Evolutionary conservation across 2,888 invertebrate genomes (phyloP).

Genomic region (Drymonia ruficornis): DNA sequence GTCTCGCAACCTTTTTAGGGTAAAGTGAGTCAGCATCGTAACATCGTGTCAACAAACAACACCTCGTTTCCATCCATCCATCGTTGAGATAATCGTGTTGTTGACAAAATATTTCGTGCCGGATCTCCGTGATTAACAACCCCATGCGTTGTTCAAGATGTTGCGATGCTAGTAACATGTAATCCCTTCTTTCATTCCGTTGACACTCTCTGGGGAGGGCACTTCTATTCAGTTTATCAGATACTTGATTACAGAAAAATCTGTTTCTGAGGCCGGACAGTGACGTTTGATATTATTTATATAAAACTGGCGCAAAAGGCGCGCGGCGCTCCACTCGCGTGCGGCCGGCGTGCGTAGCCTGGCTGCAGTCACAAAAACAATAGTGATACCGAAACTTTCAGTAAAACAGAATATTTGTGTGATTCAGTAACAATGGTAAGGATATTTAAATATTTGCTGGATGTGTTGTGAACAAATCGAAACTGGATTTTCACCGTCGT

Average conservation of each 20-base stretch:
- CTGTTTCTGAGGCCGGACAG: not conserved
- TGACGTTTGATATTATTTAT: constrained; percentile 47
- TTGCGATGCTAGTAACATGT: too few relatives aligned
- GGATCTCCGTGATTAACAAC: not conserved
- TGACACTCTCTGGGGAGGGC: too few relatives aligned
- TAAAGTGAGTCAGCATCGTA: too few relatives aligned
- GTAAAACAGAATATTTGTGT: constrained; percentile 12
- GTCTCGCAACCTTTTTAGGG: too few relatives aligned
- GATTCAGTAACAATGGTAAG: constrained; percentile 36
- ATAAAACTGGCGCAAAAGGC: constrained; percentile 51
- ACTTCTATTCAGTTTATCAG: not conserved
- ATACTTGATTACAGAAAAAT: not conserved
- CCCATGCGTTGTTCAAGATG: not conserved
- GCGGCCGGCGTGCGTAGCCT: constrained; percentile 39
- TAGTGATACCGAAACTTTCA: constrained; percentile 11
- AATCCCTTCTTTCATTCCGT: too few relatives aligned
- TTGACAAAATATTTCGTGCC: too few relatives aligned
- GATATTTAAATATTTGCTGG: constrained; percentile 9
- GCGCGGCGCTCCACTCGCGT: constrained; percentile 46
- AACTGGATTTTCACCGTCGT: too few relatives aligned
- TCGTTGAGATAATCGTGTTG: too few relatives aligned
- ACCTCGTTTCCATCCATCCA: too few relatives aligned
- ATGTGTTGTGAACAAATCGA: not conserved
- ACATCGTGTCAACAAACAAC: too few relatives aligned
- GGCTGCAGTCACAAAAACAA: constrained; percentile 17